phyloP scores from a whole-genome alignment of 2,797 vertebrate species.

The Melanotaenia nigrans region DNA sequence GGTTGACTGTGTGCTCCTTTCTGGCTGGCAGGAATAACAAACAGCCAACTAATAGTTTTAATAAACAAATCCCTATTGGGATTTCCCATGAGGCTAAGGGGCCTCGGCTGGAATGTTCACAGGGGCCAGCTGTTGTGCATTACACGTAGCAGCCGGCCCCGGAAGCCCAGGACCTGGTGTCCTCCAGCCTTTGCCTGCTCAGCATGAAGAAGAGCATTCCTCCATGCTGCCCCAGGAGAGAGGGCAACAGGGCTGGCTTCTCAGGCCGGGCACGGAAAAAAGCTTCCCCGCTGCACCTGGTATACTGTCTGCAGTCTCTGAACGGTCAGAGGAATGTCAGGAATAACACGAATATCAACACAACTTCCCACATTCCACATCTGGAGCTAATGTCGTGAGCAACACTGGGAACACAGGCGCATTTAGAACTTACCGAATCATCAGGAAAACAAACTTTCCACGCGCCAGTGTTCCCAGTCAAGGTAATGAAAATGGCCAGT shows the following conservation, averaged over 20 bases:
- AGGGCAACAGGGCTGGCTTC: slow-evolving; percentile 41
- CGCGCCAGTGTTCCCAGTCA: slow-evolving; percentile 23
- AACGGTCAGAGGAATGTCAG: slow-evolving; percentile 76
- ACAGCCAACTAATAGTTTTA: slow-evolving; percentile 81
- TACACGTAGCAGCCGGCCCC: slow-evolving; percentile 76
- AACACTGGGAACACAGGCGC: slow-evolving; percentile 49
- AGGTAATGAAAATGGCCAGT: slow-evolving; percentile 56
- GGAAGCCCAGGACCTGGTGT: slow-evolving; percentile 74
- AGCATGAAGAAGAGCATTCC: slow-evolving; percentile 70
- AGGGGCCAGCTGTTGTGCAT: slow-evolving; percentile 82
- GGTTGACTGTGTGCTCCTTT: slow-evolving; percentile 63
- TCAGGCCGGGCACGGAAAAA: slow-evolving; percentile 43
- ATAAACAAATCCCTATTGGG: slow-evolving; percentile 80
- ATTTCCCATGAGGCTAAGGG: slow-evolving; percentile 81
- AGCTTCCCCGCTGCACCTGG: slow-evolving; percentile 74
- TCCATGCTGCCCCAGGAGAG: slow-evolving; percentile 63
- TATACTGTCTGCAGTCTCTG: slow-evolving; percentile 67
- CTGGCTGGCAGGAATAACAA: slow-evolving; percentile 80
- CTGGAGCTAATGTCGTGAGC: slow-evolving; percentile 78
- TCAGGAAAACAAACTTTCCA: slow-evolving; percentile 56
- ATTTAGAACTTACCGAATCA: slow-evolving; percentile 43
- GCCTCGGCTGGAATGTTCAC: slow-evolving; percentile 82
- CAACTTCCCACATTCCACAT: slow-evolving; percentile 82
- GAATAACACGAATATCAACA: slow-evolving; percentile 81
- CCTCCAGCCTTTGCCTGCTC: slow-evolving; percentile 67